phyloP scores from a whole-genome alignment of 2,888 invertebrate genomes.

The Melinopterus prodromus region DNA sequence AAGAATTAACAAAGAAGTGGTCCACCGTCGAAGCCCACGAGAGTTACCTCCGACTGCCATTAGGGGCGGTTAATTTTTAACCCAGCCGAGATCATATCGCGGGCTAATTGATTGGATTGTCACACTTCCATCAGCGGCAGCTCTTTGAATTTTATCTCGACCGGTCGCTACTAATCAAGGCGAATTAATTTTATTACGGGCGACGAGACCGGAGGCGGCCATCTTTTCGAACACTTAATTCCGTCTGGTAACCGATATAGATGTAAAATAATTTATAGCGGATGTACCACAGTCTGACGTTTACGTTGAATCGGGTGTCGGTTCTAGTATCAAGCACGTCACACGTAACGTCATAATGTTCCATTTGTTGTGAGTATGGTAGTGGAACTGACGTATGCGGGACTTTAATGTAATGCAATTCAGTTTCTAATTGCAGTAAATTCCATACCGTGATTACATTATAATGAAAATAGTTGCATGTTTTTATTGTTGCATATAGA shows the following conservation, averaged over 20 bases:
- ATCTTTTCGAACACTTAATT: background rate
- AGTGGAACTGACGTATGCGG: background rate
- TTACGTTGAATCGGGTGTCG: background rate
- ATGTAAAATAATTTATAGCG: background rate
- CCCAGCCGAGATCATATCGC: conserved; percentile 17
- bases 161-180: conserved; percentile 16
- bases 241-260: conserved; percentile 4
- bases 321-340: background rate
- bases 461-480: no score
- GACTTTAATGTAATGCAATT: no score
- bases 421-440: no score
- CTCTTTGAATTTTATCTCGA: conserved; percentile 10
- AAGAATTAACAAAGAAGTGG: background rate
- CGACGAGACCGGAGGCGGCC: conserved; percentile 5
- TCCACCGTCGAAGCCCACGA: background rate
- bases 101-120: conserved; percentile 23
- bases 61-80: conserved; percentile 21
- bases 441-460: no score
- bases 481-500: no score
- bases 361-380: background rate
- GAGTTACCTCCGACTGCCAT: conserved; percentile 8
- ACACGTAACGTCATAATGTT: background rate
- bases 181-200: conserved; percentile 23
- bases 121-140: conserved; percentile 21
- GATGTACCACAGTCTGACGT: background rate